A percentile compares a stretch with the other conserved stretches of the same genome.
Evolutionary conservation across 2,888 invertebrate species (phyloP).

Genomic region (Gibbula magus): DNA sequence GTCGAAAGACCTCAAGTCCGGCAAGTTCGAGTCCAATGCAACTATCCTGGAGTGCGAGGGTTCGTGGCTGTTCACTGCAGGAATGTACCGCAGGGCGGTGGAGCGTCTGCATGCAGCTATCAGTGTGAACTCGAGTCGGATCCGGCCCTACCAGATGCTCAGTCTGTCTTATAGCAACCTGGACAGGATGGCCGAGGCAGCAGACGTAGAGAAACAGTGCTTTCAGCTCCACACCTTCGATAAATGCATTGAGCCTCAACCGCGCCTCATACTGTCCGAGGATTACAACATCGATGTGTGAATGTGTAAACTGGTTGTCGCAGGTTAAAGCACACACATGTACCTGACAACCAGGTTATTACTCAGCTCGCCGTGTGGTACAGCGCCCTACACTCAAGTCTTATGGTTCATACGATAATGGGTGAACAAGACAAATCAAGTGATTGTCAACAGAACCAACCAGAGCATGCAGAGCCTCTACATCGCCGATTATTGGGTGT

Average conservation of each 20-base stretch:
- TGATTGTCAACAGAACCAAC: too few species aligned
- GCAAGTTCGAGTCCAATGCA: conserved; percentile 53
- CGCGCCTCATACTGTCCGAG: not conserved
- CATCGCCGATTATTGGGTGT: too few species aligned
- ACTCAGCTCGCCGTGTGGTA: too few species aligned
- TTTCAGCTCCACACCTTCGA: not conserved
- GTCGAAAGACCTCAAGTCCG: not conserved
- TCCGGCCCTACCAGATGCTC: conserved; percentile 52
- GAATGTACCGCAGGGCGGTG: conserved; percentile 47
- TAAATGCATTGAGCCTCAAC: not conserved
- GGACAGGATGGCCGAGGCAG: not conserved
- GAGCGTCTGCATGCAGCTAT: conserved; percentile 46
- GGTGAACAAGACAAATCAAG: too few species aligned
- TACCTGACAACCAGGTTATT: too few species aligned
- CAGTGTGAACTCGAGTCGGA: conserved; percentile 39
- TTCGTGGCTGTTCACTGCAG: conserved; percentile 54
- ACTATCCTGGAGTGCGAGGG: conserved; percentile 63
- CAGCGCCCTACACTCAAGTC: too few species aligned
- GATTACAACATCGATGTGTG: not conserved
- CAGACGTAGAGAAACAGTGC: not conserved
- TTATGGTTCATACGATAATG: too few species aligned
- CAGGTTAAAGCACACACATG: too few species aligned
- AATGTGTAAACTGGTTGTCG: not conserved
- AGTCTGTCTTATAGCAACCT: conserved; percentile 8
- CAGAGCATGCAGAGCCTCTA: too few species aligned